Percentiles rank a stretch among this genome's conserved stretches.
Conservation (phyloP, 2,113 vertebrate species). For the Solea solea region DNA sequence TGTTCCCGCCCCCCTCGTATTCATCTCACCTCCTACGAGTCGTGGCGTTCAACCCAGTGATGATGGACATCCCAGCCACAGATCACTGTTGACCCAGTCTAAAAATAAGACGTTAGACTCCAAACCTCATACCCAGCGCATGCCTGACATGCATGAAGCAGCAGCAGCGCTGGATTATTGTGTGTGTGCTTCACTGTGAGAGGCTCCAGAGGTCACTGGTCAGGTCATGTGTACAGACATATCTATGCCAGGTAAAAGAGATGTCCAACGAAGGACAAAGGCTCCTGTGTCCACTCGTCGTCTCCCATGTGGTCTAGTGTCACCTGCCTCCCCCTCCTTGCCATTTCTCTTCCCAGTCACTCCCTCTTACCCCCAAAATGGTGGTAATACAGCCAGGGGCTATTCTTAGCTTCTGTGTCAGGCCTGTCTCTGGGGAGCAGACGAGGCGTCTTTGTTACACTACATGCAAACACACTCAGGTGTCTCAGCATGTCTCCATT, state of each 20-base stretch:
- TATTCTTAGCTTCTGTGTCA: conserved; percentile 74
- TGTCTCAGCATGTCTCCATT: conserved; percentile 66
- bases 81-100: conserved; percentile 46
- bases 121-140: conserved; percentile 17
- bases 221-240: conserved; percentile 22
- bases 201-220: conserved; percentile 31
- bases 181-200: conserved; percentile 14
- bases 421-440: conserved; percentile 70
- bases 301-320: conserved; percentile 44
- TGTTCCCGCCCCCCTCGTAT: conserved; percentile 6
- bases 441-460: conserved; percentile 53
- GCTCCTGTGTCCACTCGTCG: conserved; percentile 49
- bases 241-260: conserved; percentile 57
- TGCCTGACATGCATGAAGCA: conserved; percentile 23
- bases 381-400: conserved; percentile 38
- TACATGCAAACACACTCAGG: conserved; percentile 41
- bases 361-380: conserved; percentile 7
- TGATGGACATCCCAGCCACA: conserved; percentile 60
- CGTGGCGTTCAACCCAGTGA: conserved; percentile 16
- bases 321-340: conserved; percentile 29
- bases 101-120: conserved; percentile 55
- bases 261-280: conserved; percentile 47
- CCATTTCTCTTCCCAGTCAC: conserved; percentile 4
- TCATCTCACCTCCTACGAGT: conserved; percentile 27
- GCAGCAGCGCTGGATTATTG: neutral